Evolutionary conservation across 1,140 invertebrate genomes (phyloP), one percentile per base, ranked within the genome.

Genomic region (Drosophila littoralis): DNA sequence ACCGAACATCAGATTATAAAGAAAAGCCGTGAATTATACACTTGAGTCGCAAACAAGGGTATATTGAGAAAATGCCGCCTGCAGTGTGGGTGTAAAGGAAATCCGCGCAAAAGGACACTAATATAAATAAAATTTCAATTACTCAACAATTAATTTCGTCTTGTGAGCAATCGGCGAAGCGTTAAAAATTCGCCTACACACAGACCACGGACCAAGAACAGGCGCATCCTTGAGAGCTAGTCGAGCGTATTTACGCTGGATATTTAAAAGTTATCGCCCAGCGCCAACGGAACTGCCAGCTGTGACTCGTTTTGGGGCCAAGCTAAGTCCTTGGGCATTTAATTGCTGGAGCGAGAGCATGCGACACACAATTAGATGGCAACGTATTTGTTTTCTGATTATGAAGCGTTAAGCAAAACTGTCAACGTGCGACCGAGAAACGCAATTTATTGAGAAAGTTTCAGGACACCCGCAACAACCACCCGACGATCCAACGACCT

Each of bases 101-200:
- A 89, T 77, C 70, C 70, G 70, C 71, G 58, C 66, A 77, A 78
- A 75, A 75, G 75, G 79, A 80, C 76, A 83, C 90, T 90, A 91
- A 91, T 91, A 91, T 91, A 91, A 91, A 91, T 91, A 91, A 91
- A 91, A 91, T 91, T 91, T 91, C 90, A 91, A 91, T 91, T 91
- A 91, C 86, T 91, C 86, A 91, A 91, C 90, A 91, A 91, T 91
- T 91, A 91, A 91, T 91, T 91, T 80, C 69, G 90, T 91, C 85
- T 77, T 90, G 79, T 86, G 77, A 77, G 68, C 77, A 83, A 75
- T 83, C 82, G 88, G 33, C 85, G 81, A 81, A 79, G 85, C 85
- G 85, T 88, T 88, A 88, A 88, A 88, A 82, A 78, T 3, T 28
- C 5, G 64, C 64, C 45, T 43, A 22, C 58, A 69, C 76, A 61